Evolutionary conservation across 2,888 invertebrate species (phyloP), one percentile per base, ranked within the genome.

Genomic region (Dromius quadrimaculatus): DNA sequence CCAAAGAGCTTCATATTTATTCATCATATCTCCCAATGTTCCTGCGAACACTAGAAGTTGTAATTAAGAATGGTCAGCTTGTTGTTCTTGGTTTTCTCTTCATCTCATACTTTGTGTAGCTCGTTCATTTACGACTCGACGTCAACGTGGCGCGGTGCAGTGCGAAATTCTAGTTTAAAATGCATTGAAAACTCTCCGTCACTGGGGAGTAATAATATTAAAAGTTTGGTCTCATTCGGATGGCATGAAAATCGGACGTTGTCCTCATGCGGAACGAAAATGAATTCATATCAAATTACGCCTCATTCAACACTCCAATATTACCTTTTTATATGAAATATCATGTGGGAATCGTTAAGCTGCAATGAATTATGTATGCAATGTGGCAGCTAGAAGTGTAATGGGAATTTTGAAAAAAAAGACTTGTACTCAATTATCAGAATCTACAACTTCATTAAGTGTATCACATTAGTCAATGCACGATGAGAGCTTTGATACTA

Each of bases 211-310:
- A 47, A 47, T 65, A 65, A 65, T 36, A 65, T 50, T 65, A 65
- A 65, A 65, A 65, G 32, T 65, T 65, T 36, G 62, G 62, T 62
- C 62, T 62, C 62, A 62, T 43, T 62, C 43, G 62, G 41, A 43
- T 19, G 28, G 9, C 43, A 62, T 65, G 65, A 50, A 65, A 47
- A 65, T 65, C 50, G 50, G 47, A 28, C 65, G 65, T 50, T 65
- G 50, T 62, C 65, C 34, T 36, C 20, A 47, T 65, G 34, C 50
- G 34, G 17, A 34, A 20, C 20, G 34, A 47, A 65, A 65, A 65
- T 50, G 65, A 65, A 65, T 65, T 65, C 50, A 65, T 65, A 65
- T 65, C 50, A 65, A 47, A 65, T 65, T 65, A 65, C 50, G 34
- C 36, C 32, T 32, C 50, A 50, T 65, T 50, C 50, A 47, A 50